These are phyloP conservation scores for Promerops cafer DNA, from an alignment of 2,113 vertebrate genomes.

Conservation along the genomic window DNA sequence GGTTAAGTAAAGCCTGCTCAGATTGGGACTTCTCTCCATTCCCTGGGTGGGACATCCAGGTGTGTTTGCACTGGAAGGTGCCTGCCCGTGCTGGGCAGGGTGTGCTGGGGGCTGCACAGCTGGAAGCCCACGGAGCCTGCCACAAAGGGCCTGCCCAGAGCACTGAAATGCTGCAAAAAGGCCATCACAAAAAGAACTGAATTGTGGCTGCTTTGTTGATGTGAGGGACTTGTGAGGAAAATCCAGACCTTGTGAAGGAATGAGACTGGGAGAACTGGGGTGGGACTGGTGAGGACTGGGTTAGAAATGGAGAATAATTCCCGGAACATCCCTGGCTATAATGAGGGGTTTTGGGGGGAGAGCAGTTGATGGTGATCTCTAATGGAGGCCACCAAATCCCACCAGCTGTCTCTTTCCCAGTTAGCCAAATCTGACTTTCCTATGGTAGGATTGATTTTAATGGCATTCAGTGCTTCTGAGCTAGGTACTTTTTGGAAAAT, in stretches of 20 bases:
- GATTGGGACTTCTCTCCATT: neutral
- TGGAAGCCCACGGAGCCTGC: neutral
- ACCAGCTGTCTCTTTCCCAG: neutral
- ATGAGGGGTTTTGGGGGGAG: neutral
- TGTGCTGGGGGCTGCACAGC: neutral
- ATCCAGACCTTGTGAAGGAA: neutral
- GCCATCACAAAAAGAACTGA: neutral
- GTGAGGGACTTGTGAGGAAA: neutral
- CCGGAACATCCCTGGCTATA: rapidly evolving
- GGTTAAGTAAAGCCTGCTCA: neutral
- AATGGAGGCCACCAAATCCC: neutral
- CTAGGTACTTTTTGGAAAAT: neutral
- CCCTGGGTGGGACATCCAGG: neutral
- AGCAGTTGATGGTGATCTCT: neutral
- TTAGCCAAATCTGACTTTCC: neutral
- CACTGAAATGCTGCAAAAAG: rapidly evolving
- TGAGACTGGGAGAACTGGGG: neutral
- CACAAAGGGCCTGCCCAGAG: neutral
- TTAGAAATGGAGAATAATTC: neutral
- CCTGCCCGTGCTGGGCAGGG: neutral
- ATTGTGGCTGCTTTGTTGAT: neutral
- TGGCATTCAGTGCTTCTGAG: neutral
- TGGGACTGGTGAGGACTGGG: neutral
- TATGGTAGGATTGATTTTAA: neutral
- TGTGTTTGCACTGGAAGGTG: neutral